Base-by-base conservation (phyloP, 2,797 vertebrate species). In the Chanos chanos region DNA sequence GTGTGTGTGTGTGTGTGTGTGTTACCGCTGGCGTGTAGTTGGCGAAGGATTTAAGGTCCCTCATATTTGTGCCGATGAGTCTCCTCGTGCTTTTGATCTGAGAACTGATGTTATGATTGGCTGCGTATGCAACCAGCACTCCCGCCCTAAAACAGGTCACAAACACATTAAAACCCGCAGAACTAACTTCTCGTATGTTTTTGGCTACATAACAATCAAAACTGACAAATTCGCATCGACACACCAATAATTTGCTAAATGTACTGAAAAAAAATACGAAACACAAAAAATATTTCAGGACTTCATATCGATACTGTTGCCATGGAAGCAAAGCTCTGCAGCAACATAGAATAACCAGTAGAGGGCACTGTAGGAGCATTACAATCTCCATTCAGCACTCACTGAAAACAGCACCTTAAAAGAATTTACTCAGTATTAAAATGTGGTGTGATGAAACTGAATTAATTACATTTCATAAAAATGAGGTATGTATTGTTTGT, bases 11-110 rank as follows among this genome's bases (percentile, higher is more conserved):
- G 25, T 50, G 7, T 62, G 13, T 21, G 25, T 5, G 24, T 13
- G 74, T 89, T 93, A 99, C 96, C 80, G 69, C 77, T 58, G 94
- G 92, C 33, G 92, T 92, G 75, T 91, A 83, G 25, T 90, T 92
- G 50, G 96, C 86, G 22, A 98, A 84, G 4, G 82, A 83, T 79
- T 78, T 91, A 83, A 99, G 45, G 79, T 99, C 96, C 81, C 89
- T 93, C 60, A 96, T 90, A 71, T 98, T 99, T 83, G 90, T 94
- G 61, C 89, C 91, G 61, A 93, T 85, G 21, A 98, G 77, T n/a
- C 81, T 83, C 52, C 79, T 86, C 28, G 90, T 89, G 83, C 73
- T 90, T 71, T 85, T 87, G 40, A 94, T 75, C 72, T 91, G 88
- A 31, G 75, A 78, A 60, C 86, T 94, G 66, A 96, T 71, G 45